A percentile compares a stretch with the other conserved stretches of the same genome.
Conservation (phyloP, 2,888 invertebrate species). For the Scotopteryx bipunctaria region DNA sequence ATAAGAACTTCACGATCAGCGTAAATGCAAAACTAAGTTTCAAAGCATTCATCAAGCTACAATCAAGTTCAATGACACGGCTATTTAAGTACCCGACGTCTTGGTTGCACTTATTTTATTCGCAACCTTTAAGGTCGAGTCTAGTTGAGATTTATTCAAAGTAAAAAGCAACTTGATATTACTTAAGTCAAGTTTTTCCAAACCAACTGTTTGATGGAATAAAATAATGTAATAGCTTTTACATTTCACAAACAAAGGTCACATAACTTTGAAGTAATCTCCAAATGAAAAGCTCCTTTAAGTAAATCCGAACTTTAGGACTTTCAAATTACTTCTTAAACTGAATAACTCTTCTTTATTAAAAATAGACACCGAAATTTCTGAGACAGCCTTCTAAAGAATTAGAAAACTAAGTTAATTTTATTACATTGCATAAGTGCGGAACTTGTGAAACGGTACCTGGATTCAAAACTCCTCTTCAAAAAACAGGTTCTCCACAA, state of each 20-base stretch:
- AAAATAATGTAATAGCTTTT: not conserved
- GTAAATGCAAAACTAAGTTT: constrained; percentile 29
- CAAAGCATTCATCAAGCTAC: constrained; percentile 57
- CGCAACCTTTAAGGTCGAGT: constrained; percentile 48
- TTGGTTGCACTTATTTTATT: constrained; percentile 58
- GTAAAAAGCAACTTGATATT: not conserved
- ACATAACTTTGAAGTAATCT: not conserved
- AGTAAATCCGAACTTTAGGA: constrained; percentile 2
- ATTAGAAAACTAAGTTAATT: constrained; percentile 5
- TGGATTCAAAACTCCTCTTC: constrained; percentile 9
- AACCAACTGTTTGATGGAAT: not conserved
- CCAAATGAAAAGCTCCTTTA: not conserved
- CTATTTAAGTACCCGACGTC: constrained; percentile 59
- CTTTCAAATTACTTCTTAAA: constrained; percentile 1
- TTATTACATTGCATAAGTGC: constrained; percentile 3
- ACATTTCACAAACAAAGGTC: not conserved
- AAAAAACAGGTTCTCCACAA: constrained; percentile 40
- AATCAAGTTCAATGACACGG: constrained; percentile 68
- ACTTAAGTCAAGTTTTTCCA: not conserved
- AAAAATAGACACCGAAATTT: constrained; percentile 2
- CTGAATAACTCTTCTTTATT: constrained; percentile 5
- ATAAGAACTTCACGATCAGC: not conserved
- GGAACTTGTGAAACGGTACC: constrained; percentile 19
- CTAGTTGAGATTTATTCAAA: not conserved
- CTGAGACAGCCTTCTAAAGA: constrained; percentile 2